Evolutionary conservation across 2,797 vertebrate genomes (phyloP), one percentile per base, ranked within the genome.

Genomic region (Antennarius maculatus): DNA sequence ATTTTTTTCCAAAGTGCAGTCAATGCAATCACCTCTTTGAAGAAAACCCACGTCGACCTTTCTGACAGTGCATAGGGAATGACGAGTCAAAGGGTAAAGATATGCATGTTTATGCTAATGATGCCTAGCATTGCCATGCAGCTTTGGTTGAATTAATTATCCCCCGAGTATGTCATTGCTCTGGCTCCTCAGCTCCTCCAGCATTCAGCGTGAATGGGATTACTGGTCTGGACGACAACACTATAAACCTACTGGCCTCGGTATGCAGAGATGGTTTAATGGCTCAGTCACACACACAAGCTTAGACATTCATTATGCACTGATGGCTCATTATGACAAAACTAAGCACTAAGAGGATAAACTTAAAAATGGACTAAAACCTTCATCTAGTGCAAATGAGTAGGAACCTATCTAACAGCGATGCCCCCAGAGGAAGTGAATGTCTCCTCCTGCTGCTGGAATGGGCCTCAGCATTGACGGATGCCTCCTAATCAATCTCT

Each of bases 401-500:
- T 28, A 28, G 59, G 9, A 67, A 63, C 64, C 66, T 2, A 23
- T 4, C 42, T 31, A 10, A 62, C 58, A 63, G 54, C 28, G 37
- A 64, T 46, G 49, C 49, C 77, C 70, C 58, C 52, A 68, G 53
- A 58, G 73, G 73, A 81, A 4, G 16, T 58, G 17, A 66, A 59
- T 66, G 65, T 64, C 71, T 62, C 54, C 60, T 49, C 18, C 18
- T 53, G 45, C 64, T 77, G 61, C 27, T 54, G 37, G 73, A 86
- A 80, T 79, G 71, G 63, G 80, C 86, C 84, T 77, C 65, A 61
- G 70, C 73, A 64, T 76, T 89, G 83, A 88, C 69, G 81, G 84
- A 86, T 81, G 74, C 69, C 65, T 83, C 62, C 72, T 68, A 87
- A 89, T 91, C 87, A 89, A 88, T 91, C 84, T 85, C 59, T 84